Evolutionary conservation across 1,140 invertebrate species (phyloP), one percentile per base, ranked within the genome.

Genomic region (Drosophila mayri): DNA sequence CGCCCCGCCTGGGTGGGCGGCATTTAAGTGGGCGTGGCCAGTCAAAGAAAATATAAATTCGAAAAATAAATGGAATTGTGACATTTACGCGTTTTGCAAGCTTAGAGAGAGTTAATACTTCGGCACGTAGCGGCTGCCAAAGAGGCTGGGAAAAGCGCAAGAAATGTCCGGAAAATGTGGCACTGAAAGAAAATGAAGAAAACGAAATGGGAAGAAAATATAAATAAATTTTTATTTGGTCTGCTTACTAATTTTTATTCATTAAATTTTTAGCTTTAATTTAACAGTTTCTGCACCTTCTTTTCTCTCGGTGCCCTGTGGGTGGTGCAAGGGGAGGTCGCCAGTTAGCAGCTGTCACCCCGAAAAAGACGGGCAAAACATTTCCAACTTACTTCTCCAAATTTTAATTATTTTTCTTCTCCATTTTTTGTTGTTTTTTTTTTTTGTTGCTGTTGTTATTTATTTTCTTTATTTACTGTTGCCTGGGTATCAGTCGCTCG

Each of bases 51-150:
- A 88, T 72, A 84, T 84, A 88, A 88, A 84, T 90, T 90, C 73
- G 70, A 55, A 79, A 73, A 88, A 90, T 90, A 90, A 90, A 90
- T 90, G 85, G 85, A 90, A 90, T 81, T 90, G 85, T 90, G 85
- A 90, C 85, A 90, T 90, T 90, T 79, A 81, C 85, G 85, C 85
- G 81, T 81, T 90, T 79, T 84, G 81, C 41, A 47, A 90, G 85
- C 85, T 90, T 90, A 90, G 85, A 90, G 82, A 63, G 85, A 90
- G 86, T 76, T 90, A 90, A 90, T 81, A 90, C 79, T 84, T 71
- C 65, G 86, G 86, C 85, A 90, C 85, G 85, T 90, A 84, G 73
- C 65, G 20, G 30, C 11, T 11, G 20, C 28, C 18, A n/a, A 60
- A 46, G 43, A 12, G 22, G 58, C 20, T 18, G 4, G 50, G 58